phyloP scores from a whole-genome alignment of 1,140 invertebrate genomes.

The Sycophila sp. region DNA sequence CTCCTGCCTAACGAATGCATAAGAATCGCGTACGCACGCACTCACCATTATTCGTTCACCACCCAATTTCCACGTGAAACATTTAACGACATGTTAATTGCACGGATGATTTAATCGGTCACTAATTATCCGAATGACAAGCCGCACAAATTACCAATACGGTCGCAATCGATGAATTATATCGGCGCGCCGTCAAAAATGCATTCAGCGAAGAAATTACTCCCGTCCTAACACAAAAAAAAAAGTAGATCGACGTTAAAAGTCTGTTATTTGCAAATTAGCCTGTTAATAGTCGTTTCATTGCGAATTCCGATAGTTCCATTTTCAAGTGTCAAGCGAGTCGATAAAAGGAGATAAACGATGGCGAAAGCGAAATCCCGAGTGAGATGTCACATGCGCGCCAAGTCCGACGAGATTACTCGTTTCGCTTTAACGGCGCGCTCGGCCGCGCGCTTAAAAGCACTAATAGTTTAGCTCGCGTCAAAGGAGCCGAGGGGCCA shows the following conservation, averaged over 20 bases:
- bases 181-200: neutral
- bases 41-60: too few relatives aligned
- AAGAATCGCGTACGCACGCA: too few relatives aligned
- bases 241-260: too few relatives aligned
- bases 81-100: slow-evolving; percentile 5
- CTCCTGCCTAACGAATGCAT: too few relatives aligned
- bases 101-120: neutral
- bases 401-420: too few relatives aligned
- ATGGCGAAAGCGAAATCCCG: neutral
- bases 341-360: neutral
- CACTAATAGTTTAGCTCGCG: neutral
- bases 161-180: neutral
- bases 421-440: neutral
- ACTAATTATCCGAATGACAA: neutral
- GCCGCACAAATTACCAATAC: neutral
- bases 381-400: slow-evolving; percentile 6
- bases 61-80: too few relatives aligned
- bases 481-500: neutral
- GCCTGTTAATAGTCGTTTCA: neutral
- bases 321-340: too few relatives aligned
- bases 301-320: neutral
- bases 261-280: neutral
- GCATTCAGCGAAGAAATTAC: neutral
- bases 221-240: neutral
- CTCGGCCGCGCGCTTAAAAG: neutral